Base-by-base conservation (phyloP, 2,888 invertebrate genomes). In the Cephus sareptanus region DNA sequence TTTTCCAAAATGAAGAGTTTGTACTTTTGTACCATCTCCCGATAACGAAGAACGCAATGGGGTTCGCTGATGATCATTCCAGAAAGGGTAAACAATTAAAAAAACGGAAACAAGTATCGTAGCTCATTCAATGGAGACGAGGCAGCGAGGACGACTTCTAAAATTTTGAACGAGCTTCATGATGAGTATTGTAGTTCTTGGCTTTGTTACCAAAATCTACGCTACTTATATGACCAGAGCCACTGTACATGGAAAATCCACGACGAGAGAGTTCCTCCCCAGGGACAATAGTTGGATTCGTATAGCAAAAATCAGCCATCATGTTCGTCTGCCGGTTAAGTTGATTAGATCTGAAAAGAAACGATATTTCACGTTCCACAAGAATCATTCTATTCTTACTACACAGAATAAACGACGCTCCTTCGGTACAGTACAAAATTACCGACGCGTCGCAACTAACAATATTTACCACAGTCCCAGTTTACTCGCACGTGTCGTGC, bases 201-300 rank as follows among this genome's bases (percentile, higher is more conserved):
- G 81, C 74, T 80, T 88, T 80, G 33, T 79, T 79, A 6, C 82
- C 84, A 30, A 84, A 85, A 40, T 79, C 70, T 12, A 88, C 87
- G 6, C 85, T 83, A 76, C 81, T 80, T 34, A 92, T 85, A 82
- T 92, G 92, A 12, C 93, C 93, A 2, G 89, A 85, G 12, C 91
- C 92, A 85, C 91, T 90, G 90, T 94, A 94, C 93, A 94, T 94
- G 85, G 94, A 93, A 90, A 92, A 94, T 69, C 94, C 94, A 73
- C 94, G 93, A 15, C 93, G 92, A 35, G 93, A 92, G 83, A 94
- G 88, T 90, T 94, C 93, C 90, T 94, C 94, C 13, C 94, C 93
- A 1, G 94, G 93, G 3, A 92, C 89, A 73, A 94, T 91, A 11
- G 91, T 92, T 0, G 94, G 93, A 92, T 94, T 94, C 74, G 90